Base-by-base conservation (phyloP, 2,888 invertebrate species). In the Ectemnius continuus region DNA sequence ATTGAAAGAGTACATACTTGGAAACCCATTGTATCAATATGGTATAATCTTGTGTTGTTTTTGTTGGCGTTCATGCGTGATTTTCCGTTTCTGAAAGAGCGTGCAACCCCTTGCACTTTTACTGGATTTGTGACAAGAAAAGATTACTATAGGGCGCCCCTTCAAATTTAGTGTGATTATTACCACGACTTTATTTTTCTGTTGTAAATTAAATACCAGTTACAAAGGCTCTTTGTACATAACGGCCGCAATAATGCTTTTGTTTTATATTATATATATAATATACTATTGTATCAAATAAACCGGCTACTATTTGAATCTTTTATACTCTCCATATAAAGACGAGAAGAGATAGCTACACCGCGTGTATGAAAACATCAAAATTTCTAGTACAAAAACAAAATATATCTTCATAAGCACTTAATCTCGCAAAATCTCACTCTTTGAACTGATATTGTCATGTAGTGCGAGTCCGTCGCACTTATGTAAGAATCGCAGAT, bases 201-300 rank as follows among this genome's bases (percentile, higher is more conserved):
- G 80, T 89, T 88, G 88, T 88, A 88, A 88, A 88, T 89, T 90
- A 89, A 90, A 90, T 90, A 90, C 86, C 86, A 89, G 85, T 89
- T 90, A 89, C 90, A 90, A 90, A 90, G 89, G 89, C 88, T 90
- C 88, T 90, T 90, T 90, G 89, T 90, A 90, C 90, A 90, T 88
- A 90, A 90, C 87, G 86, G 89, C 86, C 87, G 87, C 88, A 86
- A 89, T 87, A 88, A 85, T 86, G 83, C 89, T 87, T 88, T 88
- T 87, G 84, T 90, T 87, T 89, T 88, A 88, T 89, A 89, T 90
- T 85, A 84, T 71, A 70, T 81, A 82, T 81, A 81, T 52, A 52
- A 69, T 85, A 87, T 86, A 85, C 84, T 88, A 88, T 86, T 88
- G 82, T 89, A 89, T 88, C 86, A 89, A 88, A 89, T 90, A 89